Evolutionary conservation across 2,113 vertebrate genomes (phyloP), one percentile per base, ranked within the genome.

Genomic region (Microcebus lehilahytsara): DNA sequence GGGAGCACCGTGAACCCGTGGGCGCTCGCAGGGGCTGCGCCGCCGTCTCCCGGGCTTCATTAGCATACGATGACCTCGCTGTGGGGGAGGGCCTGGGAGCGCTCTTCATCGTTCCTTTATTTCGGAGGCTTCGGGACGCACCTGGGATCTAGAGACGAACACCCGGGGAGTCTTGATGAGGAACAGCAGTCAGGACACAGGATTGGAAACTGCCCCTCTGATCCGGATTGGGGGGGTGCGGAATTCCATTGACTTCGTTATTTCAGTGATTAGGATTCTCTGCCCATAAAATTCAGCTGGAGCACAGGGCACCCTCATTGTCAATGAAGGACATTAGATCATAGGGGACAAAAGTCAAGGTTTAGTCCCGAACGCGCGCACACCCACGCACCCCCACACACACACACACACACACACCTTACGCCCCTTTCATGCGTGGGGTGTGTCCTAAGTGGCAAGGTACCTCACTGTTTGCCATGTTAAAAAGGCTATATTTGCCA

Each of bases 51-150:
- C 25, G 5, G 25, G 56, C 83, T 66, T 77, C 22, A 92, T 93
- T 95, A 93, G 84, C 93, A 89, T 78, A 80, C 5, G 64, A 37
- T 93, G 96, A 93, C 95, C 96, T 96, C 74, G 75, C 89, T 5
- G 58, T 58, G 2, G 3, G 79, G 60, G 37, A 27, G 64, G 46
- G 74, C 49, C 56, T 6, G 37, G 49, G 34, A 77, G 30, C 62
- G 56, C 62, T 85, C 69, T 49, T 51, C 22, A 40, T 78, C 58
- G 6, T 30, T 91, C 27, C 80, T 69, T 90, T 6, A 27, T 75
- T 89, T 91, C 6, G 4, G 22, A 6, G 25, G 4, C 40, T 84
- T 53, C 6, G 37, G 37, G 27, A 66, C 20, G 5, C 77, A 46
- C 62, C 56, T 88, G 16, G 78, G 6, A 25, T 86, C 69, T 94